Evolutionary conservation across 2,888 invertebrate genomes (phyloP).

Genomic region (Steinernema carpocapsae): DNA sequence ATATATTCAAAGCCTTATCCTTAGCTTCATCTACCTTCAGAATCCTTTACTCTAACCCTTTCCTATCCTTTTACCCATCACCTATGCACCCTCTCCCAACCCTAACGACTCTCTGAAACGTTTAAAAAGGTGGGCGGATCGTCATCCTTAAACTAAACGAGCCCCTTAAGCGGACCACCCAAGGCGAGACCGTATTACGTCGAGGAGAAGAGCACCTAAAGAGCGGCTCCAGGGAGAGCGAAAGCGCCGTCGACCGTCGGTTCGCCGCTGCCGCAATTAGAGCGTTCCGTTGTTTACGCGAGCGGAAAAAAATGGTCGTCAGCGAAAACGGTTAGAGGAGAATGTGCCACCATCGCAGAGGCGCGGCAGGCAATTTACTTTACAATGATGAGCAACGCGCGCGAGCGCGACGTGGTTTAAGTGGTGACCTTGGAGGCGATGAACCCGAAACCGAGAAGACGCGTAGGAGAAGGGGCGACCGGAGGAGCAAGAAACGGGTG

Average conservation of each 20-base stretch:
- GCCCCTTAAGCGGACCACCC: slow-evolving; percentile 7
- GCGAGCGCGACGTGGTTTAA: too few relatives aligned
- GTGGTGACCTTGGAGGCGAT: slow-evolving; percentile 22
- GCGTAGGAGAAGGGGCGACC: background rate
- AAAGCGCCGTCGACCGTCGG: too few relatives aligned
- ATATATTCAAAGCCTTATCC: too few relatives aligned
- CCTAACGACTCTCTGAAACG: too few relatives aligned
- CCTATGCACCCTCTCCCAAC: too few relatives aligned
- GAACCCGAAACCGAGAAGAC: slow-evolving; percentile 4
- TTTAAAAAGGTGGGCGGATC: slow-evolving; percentile 7
- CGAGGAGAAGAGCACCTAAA: background rate
- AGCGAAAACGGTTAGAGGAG: too few relatives aligned
- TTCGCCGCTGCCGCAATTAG: slow-evolving; percentile 17
- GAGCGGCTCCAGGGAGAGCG: background rate
- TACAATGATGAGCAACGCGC: slow-evolving; percentile 19
- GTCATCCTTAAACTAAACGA: background rate
- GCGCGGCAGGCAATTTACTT: slow-evolving; percentile 6
- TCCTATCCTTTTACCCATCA: too few relatives aligned
- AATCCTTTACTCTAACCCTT: too few relatives aligned
- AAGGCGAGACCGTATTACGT: slow-evolving; percentile 6
- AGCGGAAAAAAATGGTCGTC: slow-evolving; percentile 17
- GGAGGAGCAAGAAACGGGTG: background rate
- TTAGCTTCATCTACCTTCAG: too few relatives aligned
- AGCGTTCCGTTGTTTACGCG: slow-evolving; percentile 27
- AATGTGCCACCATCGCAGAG: slow-evolving; percentile 9